phyloP scores from a whole-genome alignment of 2,888 invertebrate species.

The Plutella xylostella region DNA sequence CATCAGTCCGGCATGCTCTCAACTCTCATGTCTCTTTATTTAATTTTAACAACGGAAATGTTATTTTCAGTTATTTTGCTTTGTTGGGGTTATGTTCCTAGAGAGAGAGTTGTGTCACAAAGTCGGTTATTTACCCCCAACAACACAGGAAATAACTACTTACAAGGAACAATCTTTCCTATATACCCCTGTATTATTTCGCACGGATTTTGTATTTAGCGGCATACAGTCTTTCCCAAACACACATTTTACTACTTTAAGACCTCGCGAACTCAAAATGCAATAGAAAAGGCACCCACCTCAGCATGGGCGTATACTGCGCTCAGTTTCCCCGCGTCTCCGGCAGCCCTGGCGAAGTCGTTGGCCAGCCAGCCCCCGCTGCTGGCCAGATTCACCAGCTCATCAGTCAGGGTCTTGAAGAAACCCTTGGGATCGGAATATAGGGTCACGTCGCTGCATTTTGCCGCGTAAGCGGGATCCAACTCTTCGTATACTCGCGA shows the following conservation, averaged over 20 bases:
- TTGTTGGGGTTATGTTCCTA: too few relatives aligned
- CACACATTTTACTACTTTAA: too few relatives aligned
- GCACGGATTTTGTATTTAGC: neutral
- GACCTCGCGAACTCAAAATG: too few relatives aligned
- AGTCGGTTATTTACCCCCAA: too few relatives aligned
- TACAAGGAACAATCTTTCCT: neutral
- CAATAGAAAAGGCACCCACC: too few relatives aligned
- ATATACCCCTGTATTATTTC: neutral
- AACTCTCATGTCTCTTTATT: too few relatives aligned
- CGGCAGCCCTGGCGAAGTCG: constrained; percentile 69
- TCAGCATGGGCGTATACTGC: constrained; percentile 62
- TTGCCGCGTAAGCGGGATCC: constrained; percentile 66
- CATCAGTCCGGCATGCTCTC: too few relatives aligned
- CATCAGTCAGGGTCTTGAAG: constrained; percentile 75
- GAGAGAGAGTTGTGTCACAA: too few relatives aligned
- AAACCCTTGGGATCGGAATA: constrained; percentile 82
- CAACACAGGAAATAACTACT: neutral
- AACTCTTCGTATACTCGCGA: constrained; percentile 40
- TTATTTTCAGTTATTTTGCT: too few relatives aligned
- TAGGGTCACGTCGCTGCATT: constrained; percentile 81
- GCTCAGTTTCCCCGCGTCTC: constrained; percentile 69
- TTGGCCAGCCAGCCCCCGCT: constrained; percentile 69
- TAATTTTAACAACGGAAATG: too few relatives aligned
- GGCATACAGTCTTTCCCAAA: neutral
- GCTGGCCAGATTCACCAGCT: constrained; percentile 65